These are phyloP conservation scores for Labia minor DNA, from an alignment of 2,888 invertebrate genomes.

Conservation along the genomic window DNA sequence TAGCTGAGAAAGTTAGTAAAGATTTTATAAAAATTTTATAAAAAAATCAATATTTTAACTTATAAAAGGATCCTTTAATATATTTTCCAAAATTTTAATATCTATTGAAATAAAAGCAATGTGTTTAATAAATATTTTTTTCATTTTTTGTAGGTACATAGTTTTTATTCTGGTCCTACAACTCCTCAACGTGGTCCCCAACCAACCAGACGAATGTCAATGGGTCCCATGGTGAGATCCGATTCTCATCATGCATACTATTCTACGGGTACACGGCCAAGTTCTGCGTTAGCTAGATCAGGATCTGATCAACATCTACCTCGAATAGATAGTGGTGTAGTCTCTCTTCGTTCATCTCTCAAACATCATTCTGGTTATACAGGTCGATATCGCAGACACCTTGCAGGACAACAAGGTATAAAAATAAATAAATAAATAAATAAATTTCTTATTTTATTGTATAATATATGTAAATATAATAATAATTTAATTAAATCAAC, in stretches of 20 bases:
- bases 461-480: no score
- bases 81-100: no score
- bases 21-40: not conserved
- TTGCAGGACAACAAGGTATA: not conserved
- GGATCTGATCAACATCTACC: conserved; percentile 87
- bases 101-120: no score
- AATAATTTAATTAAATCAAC: no score
- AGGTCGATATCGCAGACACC: not conserved
- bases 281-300: conserved; percentile 56
- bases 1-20: conserved; percentile 64
- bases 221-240: conserved; percentile 46
- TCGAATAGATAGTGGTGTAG: conserved; percentile 58
- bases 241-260: conserved; percentile 20
- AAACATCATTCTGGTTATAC: not conserved
- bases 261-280: conserved; percentile 24
- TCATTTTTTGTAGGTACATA: conserved; percentile 53
- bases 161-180: conserved; percentile 59
- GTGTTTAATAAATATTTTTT: not conserved
- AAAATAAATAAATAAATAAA: not conserved
- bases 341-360: conserved; percentile 61
- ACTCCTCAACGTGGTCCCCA: conserved; percentile 41
- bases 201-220: conserved; percentile 47
- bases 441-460: no score
- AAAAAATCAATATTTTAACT: no score
- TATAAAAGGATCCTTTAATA: no score